Evolutionary conservation across 2,888 invertebrate species (phyloP).

Genomic region (Eilema depressum): DNA sequence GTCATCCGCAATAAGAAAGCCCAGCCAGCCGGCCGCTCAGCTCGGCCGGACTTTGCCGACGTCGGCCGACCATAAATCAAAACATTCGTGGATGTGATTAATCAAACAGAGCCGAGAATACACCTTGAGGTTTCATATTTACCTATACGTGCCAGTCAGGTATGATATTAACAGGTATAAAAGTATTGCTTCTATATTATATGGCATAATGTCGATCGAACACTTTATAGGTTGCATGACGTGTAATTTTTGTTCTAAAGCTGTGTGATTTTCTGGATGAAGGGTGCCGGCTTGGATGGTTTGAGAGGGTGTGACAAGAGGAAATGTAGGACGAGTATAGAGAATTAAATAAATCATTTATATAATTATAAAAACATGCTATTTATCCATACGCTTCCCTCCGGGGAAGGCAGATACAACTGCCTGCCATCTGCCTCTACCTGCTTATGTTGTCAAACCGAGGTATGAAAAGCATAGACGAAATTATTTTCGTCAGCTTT

Average conservation of each 20-base stretch:
- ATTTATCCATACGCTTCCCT: too few species aligned
- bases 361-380: too few species aligned
- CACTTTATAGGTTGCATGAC: neutral
- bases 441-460: too few species aligned
- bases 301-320: neutral
- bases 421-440: too few species aligned
- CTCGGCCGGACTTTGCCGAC: conserved; percentile 29
- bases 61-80: conserved; percentile 77
- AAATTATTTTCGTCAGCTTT: too few species aligned
- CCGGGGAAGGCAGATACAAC: too few species aligned
- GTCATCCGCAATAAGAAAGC: conserved; percentile 39
- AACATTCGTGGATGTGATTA: conserved; percentile 80
- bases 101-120: conserved; percentile 69
- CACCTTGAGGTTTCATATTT: conserved; percentile 60
- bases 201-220: neutral
- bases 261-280: neutral
- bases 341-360: too few species aligned
- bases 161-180: conserved; percentile 51
- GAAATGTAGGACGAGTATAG: too few species aligned
- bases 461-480: too few species aligned
- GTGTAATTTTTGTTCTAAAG: neutral
- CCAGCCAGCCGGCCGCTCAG: conserved; percentile 14
- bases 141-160: conserved; percentile 49
- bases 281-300: neutral
- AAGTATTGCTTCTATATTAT: conserved; percentile 46